phyloP scores from a whole-genome alignment of 37 sponge, comb jelly and placozoan species.

The Axinella damicornis region DNA sequence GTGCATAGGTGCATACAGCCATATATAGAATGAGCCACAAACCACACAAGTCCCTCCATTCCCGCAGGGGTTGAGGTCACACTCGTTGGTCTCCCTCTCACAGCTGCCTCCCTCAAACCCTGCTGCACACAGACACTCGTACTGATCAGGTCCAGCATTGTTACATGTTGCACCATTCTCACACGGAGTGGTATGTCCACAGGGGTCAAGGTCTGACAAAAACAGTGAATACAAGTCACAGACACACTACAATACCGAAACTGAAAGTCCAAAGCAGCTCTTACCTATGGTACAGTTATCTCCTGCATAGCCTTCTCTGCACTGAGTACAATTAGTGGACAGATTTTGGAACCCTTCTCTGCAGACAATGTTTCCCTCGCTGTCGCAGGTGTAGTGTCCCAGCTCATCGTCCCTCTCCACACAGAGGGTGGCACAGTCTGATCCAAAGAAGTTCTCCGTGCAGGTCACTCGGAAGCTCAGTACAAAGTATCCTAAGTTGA shows the following conservation, averaged over 20 bases:
- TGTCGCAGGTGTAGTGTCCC: constrained; percentile 49
- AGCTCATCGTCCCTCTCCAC: not conserved
- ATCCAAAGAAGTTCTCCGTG: constrained; percentile 20
- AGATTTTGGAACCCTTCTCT: constrained; percentile 20
- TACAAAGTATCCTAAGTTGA: not conserved
- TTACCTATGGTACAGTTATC: no score
- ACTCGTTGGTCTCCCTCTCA: constrained; percentile 26
- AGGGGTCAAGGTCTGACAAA: constrained; percentile 26
- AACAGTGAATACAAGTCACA: no score
- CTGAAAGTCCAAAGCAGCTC: no score
- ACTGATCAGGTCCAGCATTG: constrained; percentile 30
- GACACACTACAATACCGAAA: no score
- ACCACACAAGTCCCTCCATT: constrained; percentile 61
- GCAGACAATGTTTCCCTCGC: constrained; percentile 22
- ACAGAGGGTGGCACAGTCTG: constrained; percentile 36
- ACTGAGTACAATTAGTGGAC: not conserved
- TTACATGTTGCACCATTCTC: constrained; percentile 37
- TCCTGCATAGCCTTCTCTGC: not conserved
- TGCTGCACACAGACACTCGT: constrained; percentile 40
- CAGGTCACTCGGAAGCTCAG: constrained; percentile 38
- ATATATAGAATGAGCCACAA: not conserved
- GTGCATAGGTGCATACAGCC: no score
- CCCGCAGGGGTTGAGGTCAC: constrained; percentile 24
- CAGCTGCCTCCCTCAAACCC: constrained; percentile 42
- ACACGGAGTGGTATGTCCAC: constrained; percentile 24